Conservation (phyloP, 2,797 vertebrate genomes). For the Sphenopsis melanotis region DNA sequence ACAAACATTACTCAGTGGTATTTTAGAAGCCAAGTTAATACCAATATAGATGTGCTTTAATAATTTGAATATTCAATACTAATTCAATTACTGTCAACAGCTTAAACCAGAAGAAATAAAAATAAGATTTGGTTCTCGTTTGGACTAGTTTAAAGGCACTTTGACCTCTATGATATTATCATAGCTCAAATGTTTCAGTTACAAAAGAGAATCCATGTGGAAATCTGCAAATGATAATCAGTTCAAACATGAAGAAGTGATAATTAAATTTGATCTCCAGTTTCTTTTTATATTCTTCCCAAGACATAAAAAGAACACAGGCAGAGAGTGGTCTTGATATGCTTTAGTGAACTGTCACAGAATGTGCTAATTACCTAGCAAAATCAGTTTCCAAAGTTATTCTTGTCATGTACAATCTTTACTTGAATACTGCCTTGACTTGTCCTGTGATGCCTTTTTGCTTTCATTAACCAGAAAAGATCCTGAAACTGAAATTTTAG, state of each 20-base stretch:
- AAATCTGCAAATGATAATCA: background rate
- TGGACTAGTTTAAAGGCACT: background rate
- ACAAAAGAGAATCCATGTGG: background rate
- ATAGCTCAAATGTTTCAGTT: background rate
- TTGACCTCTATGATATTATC: background rate
- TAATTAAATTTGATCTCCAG: slow-evolving; percentile 12
- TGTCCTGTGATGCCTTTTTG: background rate
- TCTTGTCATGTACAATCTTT: background rate
- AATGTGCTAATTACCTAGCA: background rate
- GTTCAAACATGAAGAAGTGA: background rate
- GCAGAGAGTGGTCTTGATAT: background rate
- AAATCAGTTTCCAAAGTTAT: background rate
- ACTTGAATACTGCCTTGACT: background rate
- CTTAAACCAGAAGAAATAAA: background rate
- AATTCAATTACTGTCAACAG: background rate
- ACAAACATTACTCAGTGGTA: background rate
- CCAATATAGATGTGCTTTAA: background rate
- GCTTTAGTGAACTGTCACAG: background rate
- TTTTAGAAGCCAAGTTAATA: background rate
- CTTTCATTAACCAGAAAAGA: background rate
- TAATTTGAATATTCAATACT: background rate
- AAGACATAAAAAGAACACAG: background rate
- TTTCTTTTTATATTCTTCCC: background rate
- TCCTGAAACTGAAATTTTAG: background rate
- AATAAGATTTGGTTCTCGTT: background rate